Base-by-base conservation (phyloP, 2,888 invertebrate genomes). In the Xanthorhoe designata region DNA sequence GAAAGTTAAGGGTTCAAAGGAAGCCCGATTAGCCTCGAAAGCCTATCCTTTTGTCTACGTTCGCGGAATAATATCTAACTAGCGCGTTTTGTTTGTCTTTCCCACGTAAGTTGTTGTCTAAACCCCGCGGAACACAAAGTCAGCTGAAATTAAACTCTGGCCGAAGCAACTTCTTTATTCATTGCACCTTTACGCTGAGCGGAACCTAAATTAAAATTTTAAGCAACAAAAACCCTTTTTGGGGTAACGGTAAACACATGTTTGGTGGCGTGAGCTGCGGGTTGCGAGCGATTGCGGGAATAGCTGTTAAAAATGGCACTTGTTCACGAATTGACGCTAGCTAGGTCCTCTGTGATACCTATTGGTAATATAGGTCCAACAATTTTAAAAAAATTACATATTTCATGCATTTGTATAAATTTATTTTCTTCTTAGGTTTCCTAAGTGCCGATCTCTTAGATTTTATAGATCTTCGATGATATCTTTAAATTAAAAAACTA, bases 171-270 rank as follows among this genome's bases (percentile, higher is more conserved):
- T 81, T 80, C 83, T 85, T 84, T 86, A 82, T 82, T 81, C 78
- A 75, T 73, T 77, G 54, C 82, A 81, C 80, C 82, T 85, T 80
- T 78, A 77, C 80, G 79, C 69, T 76, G 77, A 72, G 75, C 73
- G 76, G 75, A 74, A 73, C 75, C 72, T 75, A 81, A 88, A 88
- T 84, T 87, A 83, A 87, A 88, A 86, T 83, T n/a, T 84, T 77
- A 82, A 81, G 79, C 78, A 77, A 81, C 78, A 77, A 82, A 84
- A 82, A 77, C 82, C 83, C 81, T 81, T 86, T 83, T 80, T 70
- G 66, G 74, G 77, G 68, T 66, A 67, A 72, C 70, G 76, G 78
- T 80, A 83, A 84, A 83, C 81, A 83, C 71, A 74, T 74, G 75
- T 78, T 74, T 58, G 17, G 24, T 66, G 69, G 71, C 63, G 56